A percentile compares a stretch with the other conserved stretches of the same genome.
Conservation (phyloP, 2,113 vertebrate species). For the Entomyzon cyanotis region DNA sequence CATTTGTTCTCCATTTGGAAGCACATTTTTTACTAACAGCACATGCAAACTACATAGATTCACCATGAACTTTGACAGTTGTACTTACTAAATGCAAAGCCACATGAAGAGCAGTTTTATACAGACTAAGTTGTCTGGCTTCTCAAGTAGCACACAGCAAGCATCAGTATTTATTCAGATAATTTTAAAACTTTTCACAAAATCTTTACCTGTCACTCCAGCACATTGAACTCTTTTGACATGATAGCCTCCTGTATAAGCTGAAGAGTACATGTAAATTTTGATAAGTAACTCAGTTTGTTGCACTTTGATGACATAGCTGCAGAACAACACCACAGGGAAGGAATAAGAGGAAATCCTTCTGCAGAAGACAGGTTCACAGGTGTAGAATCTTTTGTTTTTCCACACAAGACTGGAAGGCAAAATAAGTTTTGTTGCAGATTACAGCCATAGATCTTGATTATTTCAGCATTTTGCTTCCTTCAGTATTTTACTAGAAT, state of each 20-base stretch:
- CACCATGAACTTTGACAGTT: neutral
- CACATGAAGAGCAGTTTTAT: neutral
- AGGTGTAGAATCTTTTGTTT: neutral
- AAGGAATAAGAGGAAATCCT: neutral
- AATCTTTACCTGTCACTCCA: neutral
- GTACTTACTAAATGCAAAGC: neutral
- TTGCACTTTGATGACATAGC: neutral
- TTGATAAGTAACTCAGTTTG: neutral
- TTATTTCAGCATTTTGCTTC: neutral
- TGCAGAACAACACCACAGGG: neutral
- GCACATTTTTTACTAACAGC: neutral
- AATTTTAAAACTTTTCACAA: neutral
- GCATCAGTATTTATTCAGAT: neutral
- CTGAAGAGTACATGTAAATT: neutral
- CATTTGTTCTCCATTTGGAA: neutral
- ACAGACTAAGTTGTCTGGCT: neutral
- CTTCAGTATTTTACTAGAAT: neutral
- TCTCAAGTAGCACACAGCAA: neutral
- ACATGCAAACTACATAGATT: neutral
- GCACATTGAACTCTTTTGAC: neutral
- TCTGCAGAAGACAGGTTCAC: neutral
- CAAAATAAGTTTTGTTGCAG: neutral
- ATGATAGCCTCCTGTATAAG: neutral
- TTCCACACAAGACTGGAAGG: neutral
- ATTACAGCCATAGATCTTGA: neutral